Conservation (phyloP, 2,113 vertebrate species). For the Hippocampus guttulatus region DNA sequence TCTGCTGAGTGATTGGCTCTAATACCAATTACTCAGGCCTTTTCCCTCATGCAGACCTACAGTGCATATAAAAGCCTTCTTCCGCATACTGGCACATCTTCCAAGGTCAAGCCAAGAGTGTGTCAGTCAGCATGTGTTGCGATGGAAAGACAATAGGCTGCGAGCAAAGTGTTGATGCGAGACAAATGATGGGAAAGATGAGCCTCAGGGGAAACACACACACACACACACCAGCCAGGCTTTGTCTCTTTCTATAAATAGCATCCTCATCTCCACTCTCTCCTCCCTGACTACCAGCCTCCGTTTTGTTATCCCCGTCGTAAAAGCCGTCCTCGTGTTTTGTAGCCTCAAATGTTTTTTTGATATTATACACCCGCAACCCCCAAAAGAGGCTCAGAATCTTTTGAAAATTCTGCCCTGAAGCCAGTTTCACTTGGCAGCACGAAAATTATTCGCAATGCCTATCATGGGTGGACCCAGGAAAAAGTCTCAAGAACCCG, state of each 20-base stretch:
- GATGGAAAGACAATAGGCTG: slow-evolving; percentile 49
- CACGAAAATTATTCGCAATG: background rate
- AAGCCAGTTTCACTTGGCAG: background rate
- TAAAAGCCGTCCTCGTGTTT: background rate
- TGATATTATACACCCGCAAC: background rate
- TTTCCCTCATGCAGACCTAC: background rate
- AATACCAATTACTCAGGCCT: background rate
- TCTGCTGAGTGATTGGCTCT: background rate
- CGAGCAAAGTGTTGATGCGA: slow-evolving; percentile 50
- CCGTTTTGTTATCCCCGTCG: slow-evolving; percentile 10
- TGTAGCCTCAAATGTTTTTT: background rate
- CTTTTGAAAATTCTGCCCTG: background rate
- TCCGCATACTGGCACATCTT: background rate
- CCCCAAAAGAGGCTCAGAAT: background rate
- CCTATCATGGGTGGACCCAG: background rate
- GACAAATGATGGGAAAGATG: slow-evolving; percentile 55
- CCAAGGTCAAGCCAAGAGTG: background rate
- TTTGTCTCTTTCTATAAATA: slow-evolving; percentile 75
- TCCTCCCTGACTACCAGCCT: slow-evolving; percentile 3
- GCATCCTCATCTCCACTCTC: slow-evolving; percentile 17
- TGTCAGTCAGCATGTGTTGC: slow-evolving; percentile 13
- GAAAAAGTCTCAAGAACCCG: background rate
- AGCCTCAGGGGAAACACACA: slow-evolving; percentile 57
- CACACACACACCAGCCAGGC: slow-evolving; percentile 47
- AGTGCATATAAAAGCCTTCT: background rate